These are phyloP conservation scores for Sphaerophoria taeniata DNA, from an alignment of 2,888 invertebrate genomes.

Conservation along the genomic window DNA sequence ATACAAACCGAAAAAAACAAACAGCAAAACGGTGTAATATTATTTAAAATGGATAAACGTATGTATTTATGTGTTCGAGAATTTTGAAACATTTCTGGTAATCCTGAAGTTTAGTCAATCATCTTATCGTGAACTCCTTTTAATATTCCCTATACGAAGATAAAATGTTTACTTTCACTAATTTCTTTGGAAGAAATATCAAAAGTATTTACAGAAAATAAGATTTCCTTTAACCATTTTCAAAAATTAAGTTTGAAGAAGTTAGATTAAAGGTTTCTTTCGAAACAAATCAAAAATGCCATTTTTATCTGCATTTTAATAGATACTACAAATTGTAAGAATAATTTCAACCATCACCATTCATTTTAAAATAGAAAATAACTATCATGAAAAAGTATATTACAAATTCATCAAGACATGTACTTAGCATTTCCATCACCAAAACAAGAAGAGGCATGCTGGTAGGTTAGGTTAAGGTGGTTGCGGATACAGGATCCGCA, in stretches of 20 bases:
- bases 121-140: conserved; percentile 67
- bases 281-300: too few relatives aligned
- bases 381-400: too few relatives aligned
- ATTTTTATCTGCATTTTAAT: too few relatives aligned
- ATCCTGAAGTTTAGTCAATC: conserved; percentile 63
- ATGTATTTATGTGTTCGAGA: conserved; percentile 4
- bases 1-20: conserved; percentile 32
- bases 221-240: background rate
- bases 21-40: conserved; percentile 24
- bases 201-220: conserved; percentile 30
- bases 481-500: too few relatives aligned
- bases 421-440: too few relatives aligned
- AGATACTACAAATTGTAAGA: too few relatives aligned
- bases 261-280: background rate
- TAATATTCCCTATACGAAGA: conserved; percentile 60
- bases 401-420: too few relatives aligned
- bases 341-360: too few relatives aligned
- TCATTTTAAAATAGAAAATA: too few relatives aligned
- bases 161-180: conserved; percentile 42
- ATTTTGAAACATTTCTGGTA: conserved; percentile 8
- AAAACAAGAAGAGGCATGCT: too few relatives aligned
- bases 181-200: background rate
- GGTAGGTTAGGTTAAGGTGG: too few relatives aligned
- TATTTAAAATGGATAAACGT: conserved; percentile 29
- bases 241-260: background rate